Conservation (phyloP, 2,888 invertebrate species). For the Patella caerulea region DNA sequence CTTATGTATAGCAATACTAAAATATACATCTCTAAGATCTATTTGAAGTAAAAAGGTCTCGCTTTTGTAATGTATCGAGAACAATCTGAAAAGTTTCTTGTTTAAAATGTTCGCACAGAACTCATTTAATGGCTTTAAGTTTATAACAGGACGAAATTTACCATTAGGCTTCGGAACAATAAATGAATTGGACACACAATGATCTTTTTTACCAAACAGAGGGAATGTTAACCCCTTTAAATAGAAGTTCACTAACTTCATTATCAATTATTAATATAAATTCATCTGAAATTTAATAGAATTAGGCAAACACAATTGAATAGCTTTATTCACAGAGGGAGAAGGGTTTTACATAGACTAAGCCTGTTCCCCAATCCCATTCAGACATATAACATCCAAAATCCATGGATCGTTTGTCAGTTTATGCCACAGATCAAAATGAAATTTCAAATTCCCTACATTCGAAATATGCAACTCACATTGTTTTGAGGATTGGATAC, state of each 20-base stretch:
- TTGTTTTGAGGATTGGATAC: not conserved
- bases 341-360: no score
- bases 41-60: no score
- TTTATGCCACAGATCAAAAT: not conserved
- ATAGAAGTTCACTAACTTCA: not conserved
- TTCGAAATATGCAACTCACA: not conserved
- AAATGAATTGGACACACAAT: not conserved
- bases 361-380: not conserved
- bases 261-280: not conserved
- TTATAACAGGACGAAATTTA: not conserved
- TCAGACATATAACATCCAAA: not conserved
- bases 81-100: no score
- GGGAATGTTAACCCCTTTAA: not conserved
- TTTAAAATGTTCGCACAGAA: no score
- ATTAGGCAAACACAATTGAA: not conserved
- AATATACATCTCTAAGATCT: no score
- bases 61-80: no score
- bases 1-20: no score
- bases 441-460: not conserved
- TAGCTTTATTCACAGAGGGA: not conserved
- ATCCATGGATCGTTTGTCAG: not conserved
- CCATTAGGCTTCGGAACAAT: constrained; percentile 8
- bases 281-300: not conserved
- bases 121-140: no score
- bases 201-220: not conserved